Evolutionary conservation across 2,888 invertebrate genomes (phyloP), one percentile per base, ranked within the genome.

Genomic region (Nemotelus nigrinus): DNA sequence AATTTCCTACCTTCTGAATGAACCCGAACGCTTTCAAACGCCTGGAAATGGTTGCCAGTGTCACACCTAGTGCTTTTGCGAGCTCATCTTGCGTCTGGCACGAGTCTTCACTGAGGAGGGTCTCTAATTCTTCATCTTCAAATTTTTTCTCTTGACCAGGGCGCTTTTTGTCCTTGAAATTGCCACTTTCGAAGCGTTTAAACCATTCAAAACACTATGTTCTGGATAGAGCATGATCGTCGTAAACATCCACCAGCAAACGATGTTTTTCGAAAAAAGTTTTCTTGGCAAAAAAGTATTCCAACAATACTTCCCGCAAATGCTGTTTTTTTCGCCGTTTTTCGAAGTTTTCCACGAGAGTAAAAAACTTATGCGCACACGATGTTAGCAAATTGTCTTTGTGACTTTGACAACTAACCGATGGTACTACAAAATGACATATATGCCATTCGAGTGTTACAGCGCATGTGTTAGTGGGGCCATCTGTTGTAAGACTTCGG

Each of bases 171-270:
- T 8, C 50, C 50, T 50, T 50, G 8, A 8, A 7, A 8, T 50
- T 8, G 8, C 50, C 25, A 25, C 25, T 25, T 25, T 25, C 25
- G 25, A 25, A 25, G 25, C 25, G 25, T 25, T 25, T 25, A 50
- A 50, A 50, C 50, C 50, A 50, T 50, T 50, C 50, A 50, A 50
- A 50, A 50, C 50, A 50, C 50, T 50, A 50, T 50, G 50, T 50
- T 50, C 50, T 50, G 50, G 50, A 50, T 50, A 50, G 50, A 5
- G 50, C 50, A 50, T 50, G 50, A 50, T 50, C 50, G 50, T 8
- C 50, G 8, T 50, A 50, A 50, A 50, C 8, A 8, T 7, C 50
- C 8, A 7, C 8, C 50, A 8, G 50, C 8, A 50, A 50, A 50
- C 5, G 50, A 7, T 50, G 5, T 50, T 50, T 50, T 50, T 50